phyloP scores from a whole-genome alignment of 2,797 vertebrate genomes.

The Emydoidea blandingii region DNA sequence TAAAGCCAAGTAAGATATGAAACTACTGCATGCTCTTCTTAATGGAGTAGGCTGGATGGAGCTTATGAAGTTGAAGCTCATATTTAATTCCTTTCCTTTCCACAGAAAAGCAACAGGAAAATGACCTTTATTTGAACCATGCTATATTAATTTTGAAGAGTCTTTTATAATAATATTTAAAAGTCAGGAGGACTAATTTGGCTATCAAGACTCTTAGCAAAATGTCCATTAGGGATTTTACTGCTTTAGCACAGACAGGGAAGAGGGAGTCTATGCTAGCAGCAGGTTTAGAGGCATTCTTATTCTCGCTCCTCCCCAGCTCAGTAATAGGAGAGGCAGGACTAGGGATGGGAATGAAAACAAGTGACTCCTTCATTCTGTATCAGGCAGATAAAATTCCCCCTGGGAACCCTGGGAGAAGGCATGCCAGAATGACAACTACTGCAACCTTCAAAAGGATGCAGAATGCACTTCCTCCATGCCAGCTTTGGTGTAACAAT shows the following conservation, averaged over 20 bases:
- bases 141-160: neutral
- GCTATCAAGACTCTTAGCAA: neutral
- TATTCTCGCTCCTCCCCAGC: neutral
- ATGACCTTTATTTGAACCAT: neutral
- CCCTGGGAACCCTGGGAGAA: neutral
- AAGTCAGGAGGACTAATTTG: neutral
- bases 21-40: constrained; percentile 4
- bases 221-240: neutral
- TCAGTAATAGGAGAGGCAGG: neutral
- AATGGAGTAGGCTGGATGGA: neutral
- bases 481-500: neutral
- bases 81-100: constrained; percentile 23
- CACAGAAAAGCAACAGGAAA: neutral
- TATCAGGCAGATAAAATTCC: neutral
- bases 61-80: constrained; percentile 8
- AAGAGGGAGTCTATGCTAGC: neutral
- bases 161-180: neutral
- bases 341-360: neutral
- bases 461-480: neutral
- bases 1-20: neutral
- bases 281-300: neutral
- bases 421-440: constrained; percentile 37
- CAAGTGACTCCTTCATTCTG: constrained; percentile 19
- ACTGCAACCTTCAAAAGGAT: constrained; percentile 33
- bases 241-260: neutral